Evolutionary conservation across 2,888 invertebrate genomes (phyloP), one percentile per base, ranked within the genome.

Genomic region (Mimachlamys varia): DNA sequence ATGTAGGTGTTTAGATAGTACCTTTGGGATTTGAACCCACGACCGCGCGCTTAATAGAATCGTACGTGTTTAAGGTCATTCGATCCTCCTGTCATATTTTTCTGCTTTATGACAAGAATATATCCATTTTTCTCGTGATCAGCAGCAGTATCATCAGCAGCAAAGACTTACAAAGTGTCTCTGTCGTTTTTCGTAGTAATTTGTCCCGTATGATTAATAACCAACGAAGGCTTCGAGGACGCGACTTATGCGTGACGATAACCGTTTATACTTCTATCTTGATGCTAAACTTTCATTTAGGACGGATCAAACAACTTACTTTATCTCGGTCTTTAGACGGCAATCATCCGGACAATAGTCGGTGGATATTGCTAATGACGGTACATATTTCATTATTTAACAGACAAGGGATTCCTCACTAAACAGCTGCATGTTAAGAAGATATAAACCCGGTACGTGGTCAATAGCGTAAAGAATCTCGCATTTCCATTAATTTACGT

Each of bases 41-140:
- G 27, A 33, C 5, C 76, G 17, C 33, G 27, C 76, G 33, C 33
- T 27, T 76, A 62, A 76, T 76, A 33, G 33, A 10, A n/a, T 27
- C 27, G 7, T n/a, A 10, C 62, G 22, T 62, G 33, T 76, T 33
- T 76, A 76, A 76, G 76, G 76, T 76, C 76, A 76, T 15, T 3
- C 13, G 27, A 76, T 33, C 76, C 27, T 33, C 33, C 76, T 76
- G 76, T 76, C 76, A 76, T 76, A 76, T 76, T 76, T 76, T 33
- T 33, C 76, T 33, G 27, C 76, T 33, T 17, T 76, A 76, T 12
- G 76, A 33, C 76, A 76, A 22, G 17, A 76, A 76, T 76, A 27
- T 76, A 76, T 76, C 33, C 76, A 76, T 76, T 33, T 76, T 76
- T 76, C 76, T 4, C 76, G 76, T 76, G 76, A 76, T 76, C 13